A percentile compares a stretch with the other conserved stretches of the same genome.
These are phyloP conservation scores for Diabrotica virgifera DNA, from an alignment of 1,140 invertebrate species.

Conservation along the genomic window DNA sequence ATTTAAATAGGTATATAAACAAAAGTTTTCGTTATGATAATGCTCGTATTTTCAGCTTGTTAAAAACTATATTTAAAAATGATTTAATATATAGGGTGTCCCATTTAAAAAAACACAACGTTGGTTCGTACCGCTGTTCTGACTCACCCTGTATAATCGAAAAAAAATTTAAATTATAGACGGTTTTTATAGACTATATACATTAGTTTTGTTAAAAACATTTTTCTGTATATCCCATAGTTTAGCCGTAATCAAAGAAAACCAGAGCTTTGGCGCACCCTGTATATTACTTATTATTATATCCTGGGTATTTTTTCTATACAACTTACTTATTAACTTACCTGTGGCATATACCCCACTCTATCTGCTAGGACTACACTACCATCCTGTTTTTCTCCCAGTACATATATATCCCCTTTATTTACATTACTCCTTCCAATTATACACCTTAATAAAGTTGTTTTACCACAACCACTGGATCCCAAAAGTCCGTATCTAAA, in stretches of 20 bases:
- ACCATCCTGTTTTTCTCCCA: constrained; percentile 73
- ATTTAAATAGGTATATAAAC: too few species aligned
- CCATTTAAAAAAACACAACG: too few species aligned
- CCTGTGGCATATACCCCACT: constrained; percentile 85
- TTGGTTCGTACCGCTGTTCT: too few species aligned
- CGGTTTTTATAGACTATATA: too few species aligned
- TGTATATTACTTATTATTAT: background rate
- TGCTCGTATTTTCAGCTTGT: too few species aligned
- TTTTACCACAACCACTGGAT: constrained; percentile 82
- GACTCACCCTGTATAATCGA: too few species aligned
- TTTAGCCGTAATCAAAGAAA: background rate
- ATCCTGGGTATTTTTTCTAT: background rate
- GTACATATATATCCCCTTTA: constrained; percentile 72
- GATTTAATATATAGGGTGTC: too few species aligned
- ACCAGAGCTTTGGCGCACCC: too few species aligned
- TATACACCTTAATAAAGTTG: constrained; percentile 80
- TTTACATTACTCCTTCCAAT: constrained; percentile 74
- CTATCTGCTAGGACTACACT: constrained; percentile 75
- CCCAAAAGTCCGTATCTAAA: constrained; percentile 81
- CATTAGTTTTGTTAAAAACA: background rate
- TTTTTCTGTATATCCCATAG: background rate
- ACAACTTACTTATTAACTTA: constrained; percentile 41
- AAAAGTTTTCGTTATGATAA: too few species aligned
- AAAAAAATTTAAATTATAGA: too few species aligned
- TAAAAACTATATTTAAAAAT: too few species aligned